Percentiles rank a stretch among this genome's conserved stretches.
Conservation (phyloP, 1,140 invertebrate genomes). For the Apocrypta bakeri region DNA sequence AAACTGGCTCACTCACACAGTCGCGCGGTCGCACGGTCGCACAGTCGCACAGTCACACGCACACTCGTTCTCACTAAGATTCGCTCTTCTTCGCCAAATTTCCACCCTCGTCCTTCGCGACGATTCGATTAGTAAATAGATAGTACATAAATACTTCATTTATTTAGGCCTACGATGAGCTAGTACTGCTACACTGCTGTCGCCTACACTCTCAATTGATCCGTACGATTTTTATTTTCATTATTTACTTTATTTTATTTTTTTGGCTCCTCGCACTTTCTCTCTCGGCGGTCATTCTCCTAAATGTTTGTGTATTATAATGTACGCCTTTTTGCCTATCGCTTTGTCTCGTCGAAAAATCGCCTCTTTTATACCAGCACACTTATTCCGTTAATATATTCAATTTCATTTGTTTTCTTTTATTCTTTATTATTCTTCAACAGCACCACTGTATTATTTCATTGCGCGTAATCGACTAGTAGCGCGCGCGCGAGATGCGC, state of each 20-base stretch:
- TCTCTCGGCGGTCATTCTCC: neutral
- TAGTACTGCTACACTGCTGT: constrained; percentile 62
- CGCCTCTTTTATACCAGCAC: constrained; percentile 27
- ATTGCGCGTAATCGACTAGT: constrained; percentile 36
- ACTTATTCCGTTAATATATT: constrained; percentile 47
- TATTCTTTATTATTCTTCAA: constrained; percentile 45
- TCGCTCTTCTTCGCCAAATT: constrained; percentile 25
- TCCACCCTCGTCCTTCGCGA: constrained; percentile 51
- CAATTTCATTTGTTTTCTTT: too few species aligned
- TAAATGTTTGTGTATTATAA: constrained; percentile 24
- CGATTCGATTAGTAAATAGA: constrained; percentile 65
- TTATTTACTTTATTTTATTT: neutral
- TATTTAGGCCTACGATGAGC: constrained; percentile 73
- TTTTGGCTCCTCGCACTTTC: constrained; percentile 16
- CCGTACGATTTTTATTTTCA: neutral
- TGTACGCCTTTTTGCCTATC: constrained; percentile 20
- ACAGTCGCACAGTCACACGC: constrained; percentile 38
- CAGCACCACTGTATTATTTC: constrained; percentile 49
- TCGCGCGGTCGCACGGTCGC: too few species aligned
- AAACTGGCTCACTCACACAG: constrained; percentile 10
- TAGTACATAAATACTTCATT: constrained; percentile 68
- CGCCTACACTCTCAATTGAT: constrained; percentile 26
- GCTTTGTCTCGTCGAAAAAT: constrained; percentile 29
- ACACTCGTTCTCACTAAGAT: constrained; percentile 28
- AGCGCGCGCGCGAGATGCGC: neutral